A percentile compares a stretch with the other conserved stretches of the same genome.
Evolutionary conservation across 1,140 invertebrate genomes (phyloP).

Genomic region (Calephelis virginiensis): DNA sequence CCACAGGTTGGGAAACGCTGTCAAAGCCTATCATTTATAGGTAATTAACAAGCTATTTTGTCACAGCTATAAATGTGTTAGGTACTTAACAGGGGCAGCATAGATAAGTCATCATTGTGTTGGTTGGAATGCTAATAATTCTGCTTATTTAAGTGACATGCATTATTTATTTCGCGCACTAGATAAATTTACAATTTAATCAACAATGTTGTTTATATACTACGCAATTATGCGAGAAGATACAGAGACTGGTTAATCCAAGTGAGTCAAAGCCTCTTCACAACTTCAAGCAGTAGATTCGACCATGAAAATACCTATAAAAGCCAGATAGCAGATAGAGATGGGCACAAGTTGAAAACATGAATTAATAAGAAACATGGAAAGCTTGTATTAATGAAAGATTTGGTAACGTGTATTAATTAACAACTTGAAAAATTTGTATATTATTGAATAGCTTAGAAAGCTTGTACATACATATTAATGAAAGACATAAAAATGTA

Average conservation of each 20-base stretch:
- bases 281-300: background rate
- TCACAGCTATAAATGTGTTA: background rate
- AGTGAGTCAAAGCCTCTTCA: background rate
- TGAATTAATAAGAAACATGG: too few relatives aligned
- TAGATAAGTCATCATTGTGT: constrained; percentile 30
- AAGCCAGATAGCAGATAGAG: background rate
- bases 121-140: constrained; percentile 36
- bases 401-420: too few relatives aligned
- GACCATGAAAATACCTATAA: background rate
- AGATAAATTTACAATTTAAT: constrained; percentile 36
- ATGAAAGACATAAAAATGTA: too few relatives aligned
- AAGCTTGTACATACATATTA: too few relatives aligned
- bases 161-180: constrained; percentile 36
- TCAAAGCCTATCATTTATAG: background rate
- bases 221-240: background rate
- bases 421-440: too few relatives aligned
- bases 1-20: too few relatives aligned
- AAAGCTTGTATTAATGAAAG: too few relatives aligned
- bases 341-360: too few relatives aligned
- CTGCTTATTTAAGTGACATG: constrained; percentile 31
- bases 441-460: too few relatives aligned
- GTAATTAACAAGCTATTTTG: constrained; percentile 14
- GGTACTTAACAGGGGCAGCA: constrained; percentile 30
- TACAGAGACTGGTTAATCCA: background rate
- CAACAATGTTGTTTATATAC: constrained; percentile 23